A percentile compares a stretch with the other conserved stretches of the same genome.
These are phyloP conservation scores for Phymanthus crucifer DNA, from an alignment of 92 coral and sea anemone genomes.

Conservation along the genomic window DNA sequence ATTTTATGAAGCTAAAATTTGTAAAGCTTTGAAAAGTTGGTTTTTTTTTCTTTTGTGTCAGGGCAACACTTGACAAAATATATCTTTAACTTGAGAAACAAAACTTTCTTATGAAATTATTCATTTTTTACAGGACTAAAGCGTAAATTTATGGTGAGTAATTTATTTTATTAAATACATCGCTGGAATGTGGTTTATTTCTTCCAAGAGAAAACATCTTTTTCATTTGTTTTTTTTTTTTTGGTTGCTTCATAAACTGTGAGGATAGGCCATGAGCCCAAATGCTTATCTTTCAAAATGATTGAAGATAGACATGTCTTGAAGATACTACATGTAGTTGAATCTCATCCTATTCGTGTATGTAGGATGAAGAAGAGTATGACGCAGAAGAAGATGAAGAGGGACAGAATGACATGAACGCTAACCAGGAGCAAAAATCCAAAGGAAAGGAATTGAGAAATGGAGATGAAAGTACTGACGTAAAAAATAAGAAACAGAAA, in stretches of 20 bases:
- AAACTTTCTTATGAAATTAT: background rate
- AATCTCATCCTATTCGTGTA: too few relatives aligned
- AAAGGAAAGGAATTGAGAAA: constrained; percentile 2
- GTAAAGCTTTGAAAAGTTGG: background rate
- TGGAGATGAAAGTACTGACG: constrained; percentile 22
- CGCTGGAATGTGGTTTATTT: background rate
- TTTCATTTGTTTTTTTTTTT: too few relatives aligned
- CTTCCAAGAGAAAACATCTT: background rate
- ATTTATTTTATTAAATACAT: background rate
- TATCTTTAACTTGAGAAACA: background rate
- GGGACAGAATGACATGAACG: background rate
- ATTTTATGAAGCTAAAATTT: background rate
- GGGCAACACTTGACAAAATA: background rate
- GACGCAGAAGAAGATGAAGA: constrained; percentile 15
- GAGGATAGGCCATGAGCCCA: too few relatives aligned
- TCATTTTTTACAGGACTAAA: background rate
- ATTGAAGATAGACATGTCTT: too few relatives aligned
- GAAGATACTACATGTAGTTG: too few relatives aligned
- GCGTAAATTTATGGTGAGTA: background rate
- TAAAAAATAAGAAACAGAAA: constrained; percentile 5
- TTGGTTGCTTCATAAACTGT: too few relatives aligned
- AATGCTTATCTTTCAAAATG: too few relatives aligned
- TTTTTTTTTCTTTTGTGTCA: background rate
- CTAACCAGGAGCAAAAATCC: background rate
- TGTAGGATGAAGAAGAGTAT: constrained; percentile 2